A percentile compares a stretch with the other conserved stretches of the same genome.
Evolutionary conservation across 1,140 invertebrate genomes (phyloP).

Genomic region (Panulirus ornatus): DNA sequence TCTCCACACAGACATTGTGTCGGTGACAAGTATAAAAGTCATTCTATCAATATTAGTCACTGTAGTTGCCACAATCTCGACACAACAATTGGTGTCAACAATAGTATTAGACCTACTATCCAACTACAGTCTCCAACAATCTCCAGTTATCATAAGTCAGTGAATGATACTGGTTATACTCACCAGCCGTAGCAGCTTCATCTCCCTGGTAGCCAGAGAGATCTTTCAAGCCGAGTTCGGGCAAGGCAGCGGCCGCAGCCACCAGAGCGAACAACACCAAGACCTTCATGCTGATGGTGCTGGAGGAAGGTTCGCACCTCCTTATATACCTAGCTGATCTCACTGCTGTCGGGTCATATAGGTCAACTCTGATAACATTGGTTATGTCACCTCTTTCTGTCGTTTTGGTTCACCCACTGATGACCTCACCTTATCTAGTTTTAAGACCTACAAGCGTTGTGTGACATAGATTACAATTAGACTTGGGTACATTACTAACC

Average conservation of each 20-base stretch:
- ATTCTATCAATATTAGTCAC: no score
- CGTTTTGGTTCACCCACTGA: background rate
- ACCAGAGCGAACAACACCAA: conserved; percentile 39
- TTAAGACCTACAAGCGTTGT: no score
- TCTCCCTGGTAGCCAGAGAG: background rate
- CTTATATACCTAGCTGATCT: conserved; percentile 1
- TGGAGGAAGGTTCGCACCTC: background rate
- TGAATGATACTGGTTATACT: background rate
- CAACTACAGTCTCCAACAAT: no score
- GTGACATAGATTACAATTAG: no score
- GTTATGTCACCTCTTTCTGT: no score
- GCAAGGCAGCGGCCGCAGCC: conserved; percentile 30
- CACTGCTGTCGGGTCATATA: background rate
- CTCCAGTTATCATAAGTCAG: no score
- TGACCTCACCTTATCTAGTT: background rate
- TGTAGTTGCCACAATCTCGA: no score
- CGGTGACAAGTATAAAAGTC: no score
- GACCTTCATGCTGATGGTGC: conserved; percentile 41
- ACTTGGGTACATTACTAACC: no score
- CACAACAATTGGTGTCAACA: no score
- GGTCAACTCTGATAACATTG: background rate
- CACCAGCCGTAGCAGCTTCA: background rate
- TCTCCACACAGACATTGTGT: background rate
- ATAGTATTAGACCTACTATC: no score
- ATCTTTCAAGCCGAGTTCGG: background rate